Evolutionary conservation across 1,140 invertebrate genomes (phyloP).

Genomic region (Eumeta japonica): DNA sequence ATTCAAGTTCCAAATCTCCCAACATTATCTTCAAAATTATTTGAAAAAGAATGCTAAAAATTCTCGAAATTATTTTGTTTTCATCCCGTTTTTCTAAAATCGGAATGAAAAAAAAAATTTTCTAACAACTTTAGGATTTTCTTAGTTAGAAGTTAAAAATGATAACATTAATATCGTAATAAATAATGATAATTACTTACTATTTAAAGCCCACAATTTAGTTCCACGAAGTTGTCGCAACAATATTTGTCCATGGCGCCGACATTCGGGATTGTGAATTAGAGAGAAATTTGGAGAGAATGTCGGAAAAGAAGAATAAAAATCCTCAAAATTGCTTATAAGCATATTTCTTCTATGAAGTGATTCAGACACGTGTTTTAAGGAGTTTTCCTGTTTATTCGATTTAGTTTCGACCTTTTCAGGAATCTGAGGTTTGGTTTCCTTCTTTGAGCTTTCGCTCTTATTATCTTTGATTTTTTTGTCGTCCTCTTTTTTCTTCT

Average conservation of each 20-base stretch:
- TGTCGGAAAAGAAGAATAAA: constrained; percentile 61
- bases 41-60: background rate
- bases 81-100: no score
- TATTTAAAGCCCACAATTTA: constrained; percentile 70
- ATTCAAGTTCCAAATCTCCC: no score
- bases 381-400: constrained; percentile 14
- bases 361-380: constrained; percentile 31
- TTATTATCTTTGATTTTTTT: no score
- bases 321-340: constrained; percentile 56
- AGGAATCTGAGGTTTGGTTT: no score
- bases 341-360: constrained; percentile 39
- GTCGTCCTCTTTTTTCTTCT: constrained; percentile 5
- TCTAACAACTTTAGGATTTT: no score
- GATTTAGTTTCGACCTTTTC: constrained; percentile 7
- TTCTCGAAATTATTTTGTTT: constrained; percentile 2
- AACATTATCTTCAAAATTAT: constrained; percentile 3
- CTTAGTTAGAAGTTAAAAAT: no score
- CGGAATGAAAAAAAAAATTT: no score
- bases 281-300: constrained; percentile 67
- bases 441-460: no score
- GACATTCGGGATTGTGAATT: constrained; percentile 63
- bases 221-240: constrained; percentile 64
- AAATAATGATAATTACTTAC: constrained; percentile 61
- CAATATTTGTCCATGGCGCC: constrained; percentile 66
- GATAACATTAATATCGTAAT: no score